These are phyloP conservation scores for Sinocyclocheilus anshuiensis DNA, from an alignment of 2,113 vertebrate species.

Conservation along the genomic window DNA sequence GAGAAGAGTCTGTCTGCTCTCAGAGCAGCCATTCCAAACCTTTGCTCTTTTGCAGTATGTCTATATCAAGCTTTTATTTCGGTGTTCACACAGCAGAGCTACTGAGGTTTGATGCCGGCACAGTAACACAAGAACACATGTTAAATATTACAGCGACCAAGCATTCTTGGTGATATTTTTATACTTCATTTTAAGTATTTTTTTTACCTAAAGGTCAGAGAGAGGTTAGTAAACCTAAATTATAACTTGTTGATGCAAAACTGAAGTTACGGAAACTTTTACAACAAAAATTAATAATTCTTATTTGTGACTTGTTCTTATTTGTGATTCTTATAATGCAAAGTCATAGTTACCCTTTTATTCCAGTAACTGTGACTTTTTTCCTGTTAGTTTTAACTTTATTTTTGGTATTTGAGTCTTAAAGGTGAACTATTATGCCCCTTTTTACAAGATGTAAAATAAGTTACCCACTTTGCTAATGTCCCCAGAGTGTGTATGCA, in stretches of 20 bases:
- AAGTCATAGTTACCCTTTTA: too few species aligned
- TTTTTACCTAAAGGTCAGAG: not conserved
- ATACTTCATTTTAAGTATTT: not conserved
- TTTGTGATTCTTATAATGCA: too few species aligned
- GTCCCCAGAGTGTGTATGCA: too few species aligned
- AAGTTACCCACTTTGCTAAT: too few species aligned
- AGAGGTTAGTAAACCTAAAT: not conserved
- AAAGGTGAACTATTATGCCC: too few species aligned
- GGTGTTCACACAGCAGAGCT: not conserved
- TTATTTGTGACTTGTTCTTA: too few species aligned
- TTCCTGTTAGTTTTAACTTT: too few species aligned
- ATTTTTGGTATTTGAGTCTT: too few species aligned
- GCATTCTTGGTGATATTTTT: not conserved
- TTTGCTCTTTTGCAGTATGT: not conserved
- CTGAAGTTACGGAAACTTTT: not conserved
- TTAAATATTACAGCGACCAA: not conserved
- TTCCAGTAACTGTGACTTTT: too few species aligned
- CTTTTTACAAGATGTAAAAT: too few species aligned
- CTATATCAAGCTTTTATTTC: not conserved
- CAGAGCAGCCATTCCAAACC: not conserved
- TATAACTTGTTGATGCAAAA: not conserved
- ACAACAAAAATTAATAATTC: not conserved
- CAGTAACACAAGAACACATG: not conserved
- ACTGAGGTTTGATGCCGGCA: not conserved
- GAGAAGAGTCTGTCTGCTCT: slow-evolving; percentile 51